Conservation (phyloP, 2,113 vertebrate genomes). For the Rallus limicola region DNA sequence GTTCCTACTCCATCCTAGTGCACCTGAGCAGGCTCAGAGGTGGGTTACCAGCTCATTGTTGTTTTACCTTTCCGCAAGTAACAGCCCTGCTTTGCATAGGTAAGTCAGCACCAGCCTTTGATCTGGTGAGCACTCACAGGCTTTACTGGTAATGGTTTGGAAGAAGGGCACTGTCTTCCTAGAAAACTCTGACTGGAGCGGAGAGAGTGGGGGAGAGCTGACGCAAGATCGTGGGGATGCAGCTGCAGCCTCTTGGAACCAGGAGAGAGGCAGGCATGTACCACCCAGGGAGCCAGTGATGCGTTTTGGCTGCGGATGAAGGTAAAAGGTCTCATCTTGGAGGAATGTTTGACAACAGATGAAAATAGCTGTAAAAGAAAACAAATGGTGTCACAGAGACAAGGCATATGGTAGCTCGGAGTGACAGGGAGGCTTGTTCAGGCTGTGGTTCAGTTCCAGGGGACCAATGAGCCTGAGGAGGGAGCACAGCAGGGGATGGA, state of each 20-base stretch:
- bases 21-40: neutral
- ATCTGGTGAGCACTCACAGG: neutral
- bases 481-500: neutral
- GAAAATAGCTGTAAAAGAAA: conserved; percentile 34
- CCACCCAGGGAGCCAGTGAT: neutral
- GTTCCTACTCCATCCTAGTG: neutral
- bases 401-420: neutral
- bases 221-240: neutral
- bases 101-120: neutral
- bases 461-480: neutral
- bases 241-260: neutral
- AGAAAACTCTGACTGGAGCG: neutral
- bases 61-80: neutral
- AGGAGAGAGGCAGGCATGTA: neutral
- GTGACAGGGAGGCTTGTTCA: rapidly evolving
- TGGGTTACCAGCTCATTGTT: neutral
- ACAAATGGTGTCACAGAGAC: conserved; percentile 24
- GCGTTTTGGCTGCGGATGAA: conserved; percentile 38
- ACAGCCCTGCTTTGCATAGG: neutral
- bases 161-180: neutral
- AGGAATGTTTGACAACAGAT: conserved; percentile 28
- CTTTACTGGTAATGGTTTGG: neutral
- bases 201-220: neutral
- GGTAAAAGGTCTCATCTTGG: conserved; percentile 32
- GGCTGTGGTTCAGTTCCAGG: neutral